Evolutionary conservation across 1,140 invertebrate species (phyloP).

Genomic region (Zaprionus tsacasi): DNA sequence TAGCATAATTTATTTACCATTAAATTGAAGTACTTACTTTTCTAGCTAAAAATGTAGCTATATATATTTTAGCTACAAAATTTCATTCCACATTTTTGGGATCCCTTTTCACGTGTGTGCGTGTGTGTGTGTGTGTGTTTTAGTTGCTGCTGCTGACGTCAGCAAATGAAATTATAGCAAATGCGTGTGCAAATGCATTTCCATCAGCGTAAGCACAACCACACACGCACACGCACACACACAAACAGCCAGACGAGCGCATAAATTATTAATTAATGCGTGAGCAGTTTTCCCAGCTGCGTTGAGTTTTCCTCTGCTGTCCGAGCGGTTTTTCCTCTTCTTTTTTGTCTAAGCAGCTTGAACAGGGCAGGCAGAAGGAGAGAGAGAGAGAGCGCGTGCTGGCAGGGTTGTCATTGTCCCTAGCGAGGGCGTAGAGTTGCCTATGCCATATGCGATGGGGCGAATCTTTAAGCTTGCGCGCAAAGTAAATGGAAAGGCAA

Average conservation of each 20-base stretch:
- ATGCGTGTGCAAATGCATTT: constrained; percentile 75
- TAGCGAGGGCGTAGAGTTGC: neutral
- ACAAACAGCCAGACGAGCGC: constrained; percentile 30
- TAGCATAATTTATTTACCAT: neutral
- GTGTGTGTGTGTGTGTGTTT: too few species aligned
- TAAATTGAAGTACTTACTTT: neutral
- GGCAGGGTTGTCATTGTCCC: neutral
- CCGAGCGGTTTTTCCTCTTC: constrained; percentile 14
- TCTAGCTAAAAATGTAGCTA: neutral
- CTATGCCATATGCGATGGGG: constrained; percentile 3
- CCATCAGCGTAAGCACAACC: constrained; percentile 11
- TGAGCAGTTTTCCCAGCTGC: constrained; percentile 57
- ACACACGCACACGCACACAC: constrained; percentile 10
- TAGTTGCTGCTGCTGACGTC: constrained; percentile 34
- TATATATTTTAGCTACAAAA: neutral
- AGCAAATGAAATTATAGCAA: constrained; percentile 75
- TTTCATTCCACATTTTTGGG: neutral
- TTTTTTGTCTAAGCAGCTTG: constrained; percentile 31
- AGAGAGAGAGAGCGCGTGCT: neutral
- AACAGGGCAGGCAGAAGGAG: neutral
- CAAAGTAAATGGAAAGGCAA: constrained; percentile 76
- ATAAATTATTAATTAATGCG: constrained; percentile 81
- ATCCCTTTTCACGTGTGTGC: too few species aligned
- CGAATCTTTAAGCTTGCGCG: constrained; percentile 56
- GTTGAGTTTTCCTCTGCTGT: constrained; percentile 24